Evolutionary conservation across 2,113 vertebrate genomes (phyloP).

Genomic region (Poicephalus meyeri): DNA sequence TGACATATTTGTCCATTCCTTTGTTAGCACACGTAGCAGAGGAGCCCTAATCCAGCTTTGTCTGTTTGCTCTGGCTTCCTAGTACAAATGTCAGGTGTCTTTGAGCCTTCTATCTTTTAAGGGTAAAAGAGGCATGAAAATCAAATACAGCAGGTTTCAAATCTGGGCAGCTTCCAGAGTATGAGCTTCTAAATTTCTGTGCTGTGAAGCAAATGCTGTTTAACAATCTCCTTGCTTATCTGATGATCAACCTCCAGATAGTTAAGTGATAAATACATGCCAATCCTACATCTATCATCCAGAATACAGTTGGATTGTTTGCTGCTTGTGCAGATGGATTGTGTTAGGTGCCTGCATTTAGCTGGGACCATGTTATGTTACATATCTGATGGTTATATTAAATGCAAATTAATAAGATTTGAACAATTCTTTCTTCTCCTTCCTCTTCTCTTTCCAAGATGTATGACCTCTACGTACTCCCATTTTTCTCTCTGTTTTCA

Average conservation of each 20-base stretch:
- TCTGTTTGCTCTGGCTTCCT: constrained; percentile 27
- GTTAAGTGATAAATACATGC: not conserved
- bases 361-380: not conserved
- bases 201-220: not conserved
- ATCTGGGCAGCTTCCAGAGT: not conserved
- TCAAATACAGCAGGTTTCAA: not conserved
- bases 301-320: not conserved
- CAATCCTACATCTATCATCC: not conserved
- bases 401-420: not conserved
- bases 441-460: not conserved
- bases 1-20: not conserved
- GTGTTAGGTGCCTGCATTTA: not conserved
- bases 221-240: not conserved
- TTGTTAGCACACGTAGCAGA: not conserved
- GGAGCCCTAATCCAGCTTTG: not conserved
- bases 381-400: not conserved
- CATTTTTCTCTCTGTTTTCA: not conserved
- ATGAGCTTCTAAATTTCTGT: not conserved
- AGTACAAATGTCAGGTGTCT: constrained; percentile 11
- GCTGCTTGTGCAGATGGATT: not conserved
- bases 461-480: not conserved
- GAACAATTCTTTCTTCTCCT: not conserved
- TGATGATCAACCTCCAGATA: not conserved
- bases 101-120: not conserved
- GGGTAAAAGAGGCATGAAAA: not conserved